Conservation (phyloP, 2,113 vertebrate species). For the Prunella fulvescens region DNA sequence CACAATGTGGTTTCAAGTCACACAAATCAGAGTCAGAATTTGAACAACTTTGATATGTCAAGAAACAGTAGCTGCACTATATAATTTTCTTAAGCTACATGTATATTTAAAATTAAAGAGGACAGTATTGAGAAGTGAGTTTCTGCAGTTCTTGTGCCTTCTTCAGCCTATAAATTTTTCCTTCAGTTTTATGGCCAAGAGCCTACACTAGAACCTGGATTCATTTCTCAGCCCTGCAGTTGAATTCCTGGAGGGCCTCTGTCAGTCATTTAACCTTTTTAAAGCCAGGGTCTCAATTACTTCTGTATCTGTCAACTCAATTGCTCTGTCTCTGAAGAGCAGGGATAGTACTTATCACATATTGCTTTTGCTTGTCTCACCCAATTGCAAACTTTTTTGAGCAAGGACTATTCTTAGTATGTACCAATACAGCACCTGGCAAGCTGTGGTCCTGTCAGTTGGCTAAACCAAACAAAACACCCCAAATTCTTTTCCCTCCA, state of each 20-base stretch:
- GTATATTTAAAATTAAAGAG: not conserved
- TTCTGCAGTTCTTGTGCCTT: not conserved
- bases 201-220: not conserved
- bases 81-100: not conserved
- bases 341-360: not conserved
- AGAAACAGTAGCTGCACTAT: not conserved
- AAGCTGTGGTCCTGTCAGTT: not conserved
- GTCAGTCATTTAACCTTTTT: not conserved
- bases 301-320: not conserved
- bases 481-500: not conserved
- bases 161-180: not conserved
- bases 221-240: not conserved
- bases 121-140: not conserved
- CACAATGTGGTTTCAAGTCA: not conserved
- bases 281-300: not conserved
- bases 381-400: not conserved
- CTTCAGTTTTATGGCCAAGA: not conserved
- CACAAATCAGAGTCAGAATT: not conserved
- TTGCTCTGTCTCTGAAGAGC: not conserved
- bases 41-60: not conserved
- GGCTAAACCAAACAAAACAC: not conserved
- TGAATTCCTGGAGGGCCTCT: not conserved
- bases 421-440: not conserved
- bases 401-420: not conserved
- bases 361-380: not conserved